Conservation (phyloP, 2,113 vertebrate species). For the Oncorhynchus gorbuscha region DNA sequence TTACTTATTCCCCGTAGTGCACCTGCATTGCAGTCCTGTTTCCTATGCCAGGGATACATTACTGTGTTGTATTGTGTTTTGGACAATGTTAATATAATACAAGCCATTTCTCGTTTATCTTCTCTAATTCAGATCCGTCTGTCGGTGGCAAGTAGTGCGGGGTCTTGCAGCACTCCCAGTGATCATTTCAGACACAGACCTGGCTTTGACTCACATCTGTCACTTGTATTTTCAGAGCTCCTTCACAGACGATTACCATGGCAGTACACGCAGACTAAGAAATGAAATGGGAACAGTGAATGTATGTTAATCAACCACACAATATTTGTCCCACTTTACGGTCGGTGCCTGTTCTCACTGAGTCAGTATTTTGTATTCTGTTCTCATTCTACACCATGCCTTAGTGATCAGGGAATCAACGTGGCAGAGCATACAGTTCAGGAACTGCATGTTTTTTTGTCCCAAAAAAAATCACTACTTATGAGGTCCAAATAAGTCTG, state of each 20-base stretch:
- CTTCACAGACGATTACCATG: neutral
- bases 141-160: neutral
- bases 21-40: constrained; percentile 21
- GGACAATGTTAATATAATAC: constrained; percentile 9
- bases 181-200: constrained; percentile 46
- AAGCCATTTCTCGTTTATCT: constrained; percentile 34
- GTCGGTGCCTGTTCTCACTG: neutral
- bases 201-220: constrained; percentile 11
- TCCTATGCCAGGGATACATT: constrained; percentile 10
- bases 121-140: constrained; percentile 29
- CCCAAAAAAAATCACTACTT: neutral
- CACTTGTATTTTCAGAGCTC: neutral
- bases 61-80: neutral
- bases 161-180: constrained; percentile 9
- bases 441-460: constrained; percentile 31
- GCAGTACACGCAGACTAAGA: neutral
- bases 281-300: no score
- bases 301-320: neutral
- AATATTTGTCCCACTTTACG: neutral
- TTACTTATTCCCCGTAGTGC: constrained; percentile 5
- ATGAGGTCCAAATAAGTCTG: constrained; percentile 35
- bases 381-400: neutral
- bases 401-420: neutral
- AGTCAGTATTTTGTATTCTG: no score
- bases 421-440: neutral